Evolutionary conservation across 2,888 invertebrate genomes (phyloP).

Genomic region (Tyria jacobaeae): DNA sequence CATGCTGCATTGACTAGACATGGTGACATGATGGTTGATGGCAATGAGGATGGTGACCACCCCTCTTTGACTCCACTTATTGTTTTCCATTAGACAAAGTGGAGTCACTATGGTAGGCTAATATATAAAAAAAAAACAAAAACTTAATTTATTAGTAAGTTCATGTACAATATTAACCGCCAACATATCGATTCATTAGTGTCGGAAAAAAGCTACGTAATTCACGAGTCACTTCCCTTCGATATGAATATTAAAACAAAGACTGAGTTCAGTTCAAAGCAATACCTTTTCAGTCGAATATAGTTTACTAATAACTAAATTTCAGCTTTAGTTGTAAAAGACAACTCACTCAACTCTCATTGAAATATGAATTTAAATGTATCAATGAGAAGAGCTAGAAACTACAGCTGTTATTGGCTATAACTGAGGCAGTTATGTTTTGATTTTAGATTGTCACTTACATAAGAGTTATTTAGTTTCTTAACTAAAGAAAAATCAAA

Average conservation of each 20-base stretch:
- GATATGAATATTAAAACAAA: conserved; percentile 39
- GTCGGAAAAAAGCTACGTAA: conserved; percentile 32
- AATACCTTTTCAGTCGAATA: conserved; percentile 18
- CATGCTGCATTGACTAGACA: too few relatives aligned
- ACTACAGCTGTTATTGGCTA: too few relatives aligned
- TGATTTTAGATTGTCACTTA: too few relatives aligned
- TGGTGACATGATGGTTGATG: too few relatives aligned
- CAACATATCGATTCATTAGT: conserved; percentile 35
- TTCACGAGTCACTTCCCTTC: conserved; percentile 36
- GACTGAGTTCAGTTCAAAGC: conserved; percentile 27
- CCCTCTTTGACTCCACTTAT: too few relatives aligned
- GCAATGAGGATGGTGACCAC: too few relatives aligned
- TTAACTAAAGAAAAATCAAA: too few relatives aligned
- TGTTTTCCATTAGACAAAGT: too few relatives aligned
- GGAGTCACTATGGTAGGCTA: too few relatives aligned
- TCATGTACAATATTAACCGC: conserved; percentile 7
- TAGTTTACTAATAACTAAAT: conserved; percentile 15
- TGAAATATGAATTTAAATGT: background rate
- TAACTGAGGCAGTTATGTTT: too few relatives aligned
- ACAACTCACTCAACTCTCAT: background rate
- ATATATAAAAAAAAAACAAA: conserved; percentile 17
- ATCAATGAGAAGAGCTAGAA: background rate
- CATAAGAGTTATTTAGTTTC: too few relatives aligned
- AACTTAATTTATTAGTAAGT: conserved; percentile 13
- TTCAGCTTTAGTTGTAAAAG: background rate